These are phyloP conservation scores for Lordiphosa andalusiaca DNA, from an alignment of 2,888 invertebrate genomes.

Conservation along the genomic window DNA sequence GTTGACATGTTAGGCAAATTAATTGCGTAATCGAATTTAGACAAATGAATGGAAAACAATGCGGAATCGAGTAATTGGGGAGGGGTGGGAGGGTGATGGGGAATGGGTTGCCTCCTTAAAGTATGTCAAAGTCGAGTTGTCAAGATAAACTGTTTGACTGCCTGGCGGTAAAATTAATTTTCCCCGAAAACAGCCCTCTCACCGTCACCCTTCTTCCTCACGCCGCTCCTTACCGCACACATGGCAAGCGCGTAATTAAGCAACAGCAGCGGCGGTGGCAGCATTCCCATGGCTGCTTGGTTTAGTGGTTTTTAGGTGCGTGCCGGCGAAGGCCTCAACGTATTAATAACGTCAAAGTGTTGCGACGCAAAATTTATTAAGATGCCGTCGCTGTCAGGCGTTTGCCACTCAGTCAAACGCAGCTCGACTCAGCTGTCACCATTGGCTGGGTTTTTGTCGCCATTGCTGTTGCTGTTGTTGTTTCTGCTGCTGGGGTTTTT, in stretches of 20 bases:
- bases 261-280: conserved; percentile 15
- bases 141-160: conserved; percentile 7
- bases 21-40: conserved; percentile 52
- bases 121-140: conserved; percentile 18
- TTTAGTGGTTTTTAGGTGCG: conserved; percentile 67
- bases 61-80: conserved; percentile 3
- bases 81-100: neutral
- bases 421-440: conserved; percentile 58
- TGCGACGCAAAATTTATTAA: conserved; percentile 68
- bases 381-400: conserved; percentile 59
- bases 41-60: conserved; percentile 25
- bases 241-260: conserved; percentile 59
- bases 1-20: conserved; percentile 26
- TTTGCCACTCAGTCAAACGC: conserved; percentile 10
- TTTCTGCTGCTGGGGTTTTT: conserved; percentile 1
- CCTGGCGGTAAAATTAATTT: conserved; percentile 7
- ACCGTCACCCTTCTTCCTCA: neutral
- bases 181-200: neutral
- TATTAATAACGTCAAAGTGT: conserved; percentile 75
- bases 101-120: conserved; percentile 20
- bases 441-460: conserved; percentile 21
- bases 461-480: conserved; percentile 18
- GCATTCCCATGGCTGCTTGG: conserved; percentile 18
- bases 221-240: conserved; percentile 18
- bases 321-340: conserved; percentile 37